Base-by-base conservation (phyloP, 1,140 invertebrate genomes). In the Bombus huntii region DNA sequence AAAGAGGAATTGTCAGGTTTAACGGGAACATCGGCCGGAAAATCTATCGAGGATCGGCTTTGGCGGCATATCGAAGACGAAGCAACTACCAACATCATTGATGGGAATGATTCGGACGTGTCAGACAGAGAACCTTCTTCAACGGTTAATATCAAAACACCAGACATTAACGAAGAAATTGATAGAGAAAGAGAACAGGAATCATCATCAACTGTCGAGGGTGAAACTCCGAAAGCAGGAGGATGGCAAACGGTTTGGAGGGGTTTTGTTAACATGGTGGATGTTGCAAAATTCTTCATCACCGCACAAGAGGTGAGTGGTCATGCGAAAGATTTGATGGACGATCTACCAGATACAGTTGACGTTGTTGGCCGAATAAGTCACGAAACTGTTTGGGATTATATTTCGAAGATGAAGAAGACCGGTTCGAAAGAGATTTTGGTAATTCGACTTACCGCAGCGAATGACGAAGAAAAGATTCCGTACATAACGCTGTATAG, bases 361-460 rank as follows among this genome's bases (percentile, higher is more conserved):
- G 97, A 98, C 90, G 97, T 99, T 53, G 98, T 99, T 80, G 99
- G 99, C 18, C 96, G 99, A 88, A 99, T 99, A 89, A 96, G 97
- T 80, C 98, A 98, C 9, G 97, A 98, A 10, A 98, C 98, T 65
- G 98, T 99, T 18, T 99, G 98, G 98, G 98, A 99, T 81, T 99
- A 99, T 92, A 97, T 99, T 53, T 96, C 96, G 9, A 98, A 99
- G 95, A 98, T 99, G 95, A 98, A 98, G 91, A 97, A 98, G 92
- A 97, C 97, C 75, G 97, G 97, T 37, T 97, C 97, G 57, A 98
- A 98, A 95, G 98, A 99, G 91, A 98, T 99, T 34, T 95, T 98
- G 28, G 96, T 99, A 22, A 95, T 99, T 31, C 96, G 97, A 81
- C 96, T 99, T 72, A 97, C 97, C 74, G 97, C 98, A 0, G 97